Percentiles rank a stretch among this genome's conserved stretches.
phyloP scores from a whole-genome alignment of 2,113 vertebrate species.

The Mola mola region DNA sequence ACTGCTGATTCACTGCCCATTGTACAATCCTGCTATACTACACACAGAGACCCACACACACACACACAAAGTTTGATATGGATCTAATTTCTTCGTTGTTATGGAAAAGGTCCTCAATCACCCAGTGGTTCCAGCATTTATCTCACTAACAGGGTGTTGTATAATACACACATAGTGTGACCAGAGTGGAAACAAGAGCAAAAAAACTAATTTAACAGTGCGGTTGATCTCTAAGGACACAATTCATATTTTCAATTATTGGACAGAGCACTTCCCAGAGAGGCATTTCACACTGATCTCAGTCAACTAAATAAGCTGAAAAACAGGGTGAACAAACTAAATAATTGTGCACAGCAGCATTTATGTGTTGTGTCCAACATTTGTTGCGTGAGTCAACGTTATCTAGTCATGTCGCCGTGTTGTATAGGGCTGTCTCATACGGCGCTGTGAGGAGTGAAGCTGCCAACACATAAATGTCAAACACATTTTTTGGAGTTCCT shows the following conservation, averaged over 20 bases:
- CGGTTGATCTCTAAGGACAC: conserved; percentile 41
- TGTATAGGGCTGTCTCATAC: too few species aligned
- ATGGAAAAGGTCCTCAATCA: conserved; percentile 24
- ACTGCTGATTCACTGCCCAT: conserved; percentile 43
- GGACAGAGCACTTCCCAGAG: conserved; percentile 17
- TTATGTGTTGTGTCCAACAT: too few species aligned
- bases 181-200: conserved; percentile 12
- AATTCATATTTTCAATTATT: conserved; percentile 45
- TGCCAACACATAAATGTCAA: too few species aligned
- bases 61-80: conserved; percentile 22
- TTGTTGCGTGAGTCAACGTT: conserved; percentile 9
- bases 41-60: conserved; percentile 6
- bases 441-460: too few species aligned
- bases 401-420: too few species aligned
- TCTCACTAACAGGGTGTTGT: conserved; percentile 27
- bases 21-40: conserved; percentile 28
- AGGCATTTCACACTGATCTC: conserved; percentile 26
- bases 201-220: conserved; percentile 30
- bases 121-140: conserved; percentile 21
- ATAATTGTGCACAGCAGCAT: conserved; percentile 13
- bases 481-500: conserved; percentile 7
- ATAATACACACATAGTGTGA: conserved; percentile 29
- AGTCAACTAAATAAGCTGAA: conserved; percentile 44
- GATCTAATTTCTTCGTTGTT: conserved; percentile 33
- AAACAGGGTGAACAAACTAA: conserved; percentile 41